Conservation (phyloP, 2,888 invertebrate genomes). For the Oegoconia quadripuncta region DNA sequence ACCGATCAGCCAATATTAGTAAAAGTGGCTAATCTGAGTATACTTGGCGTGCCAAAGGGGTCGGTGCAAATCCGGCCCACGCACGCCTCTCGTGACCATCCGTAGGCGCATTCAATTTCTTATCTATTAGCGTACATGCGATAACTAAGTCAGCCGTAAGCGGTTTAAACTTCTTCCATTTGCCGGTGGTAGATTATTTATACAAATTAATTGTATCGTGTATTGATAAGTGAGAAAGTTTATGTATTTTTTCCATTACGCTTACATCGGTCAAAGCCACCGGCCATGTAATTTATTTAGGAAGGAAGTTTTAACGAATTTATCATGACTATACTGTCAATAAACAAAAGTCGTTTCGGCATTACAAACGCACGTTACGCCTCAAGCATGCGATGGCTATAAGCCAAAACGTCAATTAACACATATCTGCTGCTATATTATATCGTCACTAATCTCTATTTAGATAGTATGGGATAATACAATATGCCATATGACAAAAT, state of each 20-base stretch:
- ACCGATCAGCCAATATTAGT: slow-evolving; percentile 27
- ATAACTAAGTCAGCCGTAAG: slow-evolving; percentile 53
- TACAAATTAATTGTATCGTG: slow-evolving; percentile 12
- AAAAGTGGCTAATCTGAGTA: slow-evolving; percentile 31
- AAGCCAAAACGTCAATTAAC: slow-evolving; percentile 41
- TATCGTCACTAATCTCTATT: too few relatives aligned
- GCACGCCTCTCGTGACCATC: slow-evolving; percentile 50
- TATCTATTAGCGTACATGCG: slow-evolving; percentile 62
- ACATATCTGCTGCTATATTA: too few relatives aligned
- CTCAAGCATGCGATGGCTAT: slow-evolving; percentile 33
- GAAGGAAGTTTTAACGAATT: not conserved
- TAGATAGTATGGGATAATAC: too few relatives aligned
- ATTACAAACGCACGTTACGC: slow-evolving; percentile 17
- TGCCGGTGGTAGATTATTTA: slow-evolving; percentile 34
- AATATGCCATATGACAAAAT: too few relatives aligned
- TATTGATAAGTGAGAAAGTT: slow-evolving; percentile 12
- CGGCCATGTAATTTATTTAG: not conserved
- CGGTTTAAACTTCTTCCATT: slow-evolving; percentile 42
- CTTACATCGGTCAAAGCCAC: slow-evolving; percentile 13
- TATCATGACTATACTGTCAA: not conserved
- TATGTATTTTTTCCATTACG: slow-evolving; percentile 24
- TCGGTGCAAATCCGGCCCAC: slow-evolving; percentile 44
- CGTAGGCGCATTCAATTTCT: slow-evolving; percentile 37
- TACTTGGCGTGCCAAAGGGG: slow-evolving; percentile 20
- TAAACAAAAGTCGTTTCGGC: slow-evolving; percentile 16